phyloP scores from a whole-genome alignment of 2,113 vertebrate species.

The Callorhinus ursinus region DNA sequence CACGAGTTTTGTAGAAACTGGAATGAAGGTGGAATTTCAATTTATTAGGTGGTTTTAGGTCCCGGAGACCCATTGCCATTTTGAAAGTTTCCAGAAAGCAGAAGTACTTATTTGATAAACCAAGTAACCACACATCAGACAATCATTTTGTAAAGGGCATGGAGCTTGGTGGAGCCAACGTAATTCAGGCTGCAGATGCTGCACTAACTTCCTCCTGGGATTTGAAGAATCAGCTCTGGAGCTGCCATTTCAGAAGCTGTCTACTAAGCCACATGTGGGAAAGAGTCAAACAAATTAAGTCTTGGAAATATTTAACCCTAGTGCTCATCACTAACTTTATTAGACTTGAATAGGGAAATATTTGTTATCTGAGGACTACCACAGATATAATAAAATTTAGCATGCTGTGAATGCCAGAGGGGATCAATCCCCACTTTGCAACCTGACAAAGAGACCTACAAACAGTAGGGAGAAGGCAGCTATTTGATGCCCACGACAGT shows the following conservation, averaged over 20 bases:
- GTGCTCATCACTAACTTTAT: slow-evolving; percentile 55
- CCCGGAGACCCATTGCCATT: neutral
- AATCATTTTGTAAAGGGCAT: slow-evolving; percentile 80
- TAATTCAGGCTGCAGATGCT: slow-evolving; percentile 80
- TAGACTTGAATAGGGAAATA: slow-evolving; percentile 49
- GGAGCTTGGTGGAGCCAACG: slow-evolving; percentile 77
- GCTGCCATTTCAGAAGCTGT: slow-evolving; percentile 72
- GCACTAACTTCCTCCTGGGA: slow-evolving; percentile 72
- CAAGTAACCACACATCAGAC: slow-evolving; percentile 61
- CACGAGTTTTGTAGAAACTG: neutral
- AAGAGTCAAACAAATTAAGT: slow-evolving; percentile 68
- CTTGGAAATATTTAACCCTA: slow-evolving; percentile 62
- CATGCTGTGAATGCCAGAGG: slow-evolving; percentile 47
- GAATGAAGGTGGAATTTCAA: neutral
- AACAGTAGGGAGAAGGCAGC: slow-evolving; percentile 66
- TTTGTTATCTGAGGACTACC: slow-evolving; percentile 37
- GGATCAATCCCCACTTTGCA: slow-evolving; percentile 65
- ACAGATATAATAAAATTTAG: slow-evolving; percentile 16
- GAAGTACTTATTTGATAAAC: slow-evolving; percentile 73
- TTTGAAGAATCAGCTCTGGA: slow-evolving; percentile 68
- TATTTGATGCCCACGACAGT: slow-evolving; percentile 75
- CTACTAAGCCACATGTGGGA: slow-evolving; percentile 53
- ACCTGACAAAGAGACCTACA: slow-evolving; percentile 68
- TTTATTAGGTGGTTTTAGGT: slow-evolving; percentile 55
- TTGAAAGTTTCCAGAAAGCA: slow-evolving; percentile 65